Evolutionary conservation across 2,888 invertebrate species (phyloP), one percentile per base, ranked within the genome.

Genomic region (Phalera bucephala): DNA sequence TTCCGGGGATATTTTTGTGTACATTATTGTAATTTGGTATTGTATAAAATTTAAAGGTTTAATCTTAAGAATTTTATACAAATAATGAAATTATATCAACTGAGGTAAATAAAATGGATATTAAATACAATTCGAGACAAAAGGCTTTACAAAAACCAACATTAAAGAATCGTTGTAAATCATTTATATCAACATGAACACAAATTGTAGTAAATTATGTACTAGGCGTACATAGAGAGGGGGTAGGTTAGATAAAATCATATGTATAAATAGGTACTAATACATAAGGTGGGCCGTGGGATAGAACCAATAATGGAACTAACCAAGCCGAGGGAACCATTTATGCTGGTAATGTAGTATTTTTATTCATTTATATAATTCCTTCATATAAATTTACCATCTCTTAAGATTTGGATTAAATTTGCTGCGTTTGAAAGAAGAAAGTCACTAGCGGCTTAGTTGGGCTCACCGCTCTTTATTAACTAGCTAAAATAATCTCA

Each of bases 371-470:
- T 45, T 8, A 4, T 27, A n/a, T 12, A 19, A 36, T 33, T 36
- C 10, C 1, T 30, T 27, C 21, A 20, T 3, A 19, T 30, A n/a
- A 5, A 41, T 21, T 22, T n/a, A 10, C 31, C 10, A 23, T 20
- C 12, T 21, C 34, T 39, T 26, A 26, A 34, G 29, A 23, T 11
- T 26, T 30, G 35, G 27, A 38, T 35, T 42, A 40, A 47, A 42
- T 42, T 39, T 33, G 15, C 23, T 33, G 28, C 6, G 31, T 22
- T 52, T 17, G 14, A 36, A 7, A 31, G 26, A 35, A 40, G 31
- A 2, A 23, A 11, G 13, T 5, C 26, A 31, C 15, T 17, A 12
- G 22, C 15, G 31, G 36, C 10, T 26, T 30, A 21, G 23, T 38
- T 37, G 6, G 19, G 30, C 3, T 13, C 12, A 28, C 10, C 2